Evolutionary conservation across 2,113 vertebrate genomes (phyloP).

Genomic region (Phylloscopus trochilus): DNA sequence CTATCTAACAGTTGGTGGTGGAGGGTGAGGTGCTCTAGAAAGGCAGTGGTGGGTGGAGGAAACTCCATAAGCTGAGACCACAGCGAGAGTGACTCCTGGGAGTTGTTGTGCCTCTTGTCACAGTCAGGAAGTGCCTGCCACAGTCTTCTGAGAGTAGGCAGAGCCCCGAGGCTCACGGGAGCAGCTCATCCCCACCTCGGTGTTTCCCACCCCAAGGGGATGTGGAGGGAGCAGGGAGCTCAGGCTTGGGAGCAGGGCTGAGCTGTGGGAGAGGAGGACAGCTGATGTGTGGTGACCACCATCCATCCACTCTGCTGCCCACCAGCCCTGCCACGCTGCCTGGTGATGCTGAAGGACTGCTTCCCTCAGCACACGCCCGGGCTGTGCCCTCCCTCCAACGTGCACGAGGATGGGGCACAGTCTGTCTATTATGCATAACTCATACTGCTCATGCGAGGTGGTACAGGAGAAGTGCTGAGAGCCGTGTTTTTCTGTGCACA

Average conservation of each 20-base stretch:
- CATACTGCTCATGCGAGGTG: background rate
- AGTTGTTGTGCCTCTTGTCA: background rate
- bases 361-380: background rate
- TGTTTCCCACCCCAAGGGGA: rapidly evolving
- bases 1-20: background rate
- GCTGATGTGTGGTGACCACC: background rate
- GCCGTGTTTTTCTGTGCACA: background rate
- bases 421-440: background rate
- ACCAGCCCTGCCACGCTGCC: background rate
- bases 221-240: background rate
- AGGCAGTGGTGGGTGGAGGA: background rate
- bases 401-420: rapidly evolving
- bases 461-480: background rate
- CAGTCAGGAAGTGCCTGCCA: rapidly evolving
- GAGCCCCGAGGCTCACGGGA: background rate
- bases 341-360: rapidly evolving
- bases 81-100: background rate
- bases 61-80: background rate
- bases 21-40: background rate
- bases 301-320: background rate
- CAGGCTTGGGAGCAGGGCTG: background rate
- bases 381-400: background rate
- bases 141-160: background rate
- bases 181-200: rapidly evolving
- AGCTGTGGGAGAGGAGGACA: background rate